Conservation (phyloP, 2,888 invertebrate genomes). For the Eurytoma californica region DNA sequence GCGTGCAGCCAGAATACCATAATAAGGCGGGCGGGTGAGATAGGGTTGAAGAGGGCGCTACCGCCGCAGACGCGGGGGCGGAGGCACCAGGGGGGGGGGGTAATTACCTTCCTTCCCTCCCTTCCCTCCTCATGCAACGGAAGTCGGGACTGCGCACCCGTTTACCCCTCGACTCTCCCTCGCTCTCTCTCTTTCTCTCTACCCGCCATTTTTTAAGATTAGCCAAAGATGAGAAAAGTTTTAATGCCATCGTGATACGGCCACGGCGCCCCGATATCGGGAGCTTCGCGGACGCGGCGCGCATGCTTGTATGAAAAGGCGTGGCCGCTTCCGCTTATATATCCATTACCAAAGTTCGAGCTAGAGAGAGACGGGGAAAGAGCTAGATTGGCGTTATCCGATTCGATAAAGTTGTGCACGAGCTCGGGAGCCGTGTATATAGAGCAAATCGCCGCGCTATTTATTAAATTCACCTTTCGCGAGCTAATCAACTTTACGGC, state of each 20-base stretch:
- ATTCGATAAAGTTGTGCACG: constrained; percentile 27
- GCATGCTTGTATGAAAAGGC: background rate
- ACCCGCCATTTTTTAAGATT: constrained; percentile 71
- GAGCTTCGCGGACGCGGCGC: background rate
- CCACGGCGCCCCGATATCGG: constrained; percentile 25
- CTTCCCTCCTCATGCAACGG: constrained; percentile 36
- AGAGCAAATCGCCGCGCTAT: constrained; percentile 36
- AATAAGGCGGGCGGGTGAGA: constrained; percentile 53
- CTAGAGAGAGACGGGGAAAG: constrained; percentile 1
- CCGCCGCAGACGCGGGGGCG: background rate
- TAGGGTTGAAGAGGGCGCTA: constrained; percentile 11
- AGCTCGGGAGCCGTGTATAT: background rate
- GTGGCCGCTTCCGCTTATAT: background rate
- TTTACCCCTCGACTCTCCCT: background rate
- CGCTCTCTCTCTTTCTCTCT: constrained; percentile 33
- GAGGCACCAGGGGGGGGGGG: constrained; percentile 47
- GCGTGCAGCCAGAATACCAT: constrained; percentile 56
- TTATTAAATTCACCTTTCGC: constrained; percentile 48
- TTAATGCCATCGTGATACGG: constrained; percentile 64
- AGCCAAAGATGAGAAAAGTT: constrained; percentile 74
- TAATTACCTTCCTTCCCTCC: constrained; percentile 61
- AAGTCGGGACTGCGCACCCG: constrained; percentile 13
- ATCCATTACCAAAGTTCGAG: constrained; percentile 42
- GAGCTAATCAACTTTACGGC: constrained; percentile 43
- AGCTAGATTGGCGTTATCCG: constrained; percentile 29